Evolutionary conservation across 2,113 vertebrate species (phyloP).

Genomic region (Podocnemis expansa): DNA sequence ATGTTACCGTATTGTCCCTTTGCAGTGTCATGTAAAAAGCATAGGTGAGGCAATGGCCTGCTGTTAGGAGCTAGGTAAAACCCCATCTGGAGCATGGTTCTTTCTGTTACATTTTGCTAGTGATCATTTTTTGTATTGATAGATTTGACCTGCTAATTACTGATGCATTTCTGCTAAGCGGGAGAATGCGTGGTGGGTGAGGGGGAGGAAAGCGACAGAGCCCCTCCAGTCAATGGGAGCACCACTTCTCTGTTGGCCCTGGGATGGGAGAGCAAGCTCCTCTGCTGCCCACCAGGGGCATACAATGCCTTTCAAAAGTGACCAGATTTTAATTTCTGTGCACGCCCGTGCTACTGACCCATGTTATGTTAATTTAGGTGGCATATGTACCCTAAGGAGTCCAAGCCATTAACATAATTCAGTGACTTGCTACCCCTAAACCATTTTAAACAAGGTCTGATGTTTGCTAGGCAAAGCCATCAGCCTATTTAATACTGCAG

Average conservation of each 20-base stretch:
- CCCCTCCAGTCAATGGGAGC: no score
- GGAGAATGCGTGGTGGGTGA: no score
- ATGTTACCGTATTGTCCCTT: background rate
- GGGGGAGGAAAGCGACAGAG: no score
- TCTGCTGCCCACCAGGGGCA: no score
- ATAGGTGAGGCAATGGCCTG: background rate
- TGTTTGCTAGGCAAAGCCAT: background rate
- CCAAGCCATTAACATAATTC: background rate
- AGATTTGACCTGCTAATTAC: background rate
- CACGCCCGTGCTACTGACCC: no score
- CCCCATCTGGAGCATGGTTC: background rate
- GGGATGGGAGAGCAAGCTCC: no score
- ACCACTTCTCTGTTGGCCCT: no score
- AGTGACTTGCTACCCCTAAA: background rate
- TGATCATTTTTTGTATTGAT: background rate
- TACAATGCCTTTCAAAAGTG: no score
- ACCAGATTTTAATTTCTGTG: no score
- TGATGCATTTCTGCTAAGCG: background rate
- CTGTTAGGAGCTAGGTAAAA: background rate
- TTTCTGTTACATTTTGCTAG: background rate
- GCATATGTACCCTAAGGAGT: background rate
- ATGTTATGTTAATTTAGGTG: background rate
- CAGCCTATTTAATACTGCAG: background rate
- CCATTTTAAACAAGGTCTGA: background rate
- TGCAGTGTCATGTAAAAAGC: fast-evolving